Conservation (phyloP, 2,888 invertebrate species). For the Nomada goodeniana region DNA sequence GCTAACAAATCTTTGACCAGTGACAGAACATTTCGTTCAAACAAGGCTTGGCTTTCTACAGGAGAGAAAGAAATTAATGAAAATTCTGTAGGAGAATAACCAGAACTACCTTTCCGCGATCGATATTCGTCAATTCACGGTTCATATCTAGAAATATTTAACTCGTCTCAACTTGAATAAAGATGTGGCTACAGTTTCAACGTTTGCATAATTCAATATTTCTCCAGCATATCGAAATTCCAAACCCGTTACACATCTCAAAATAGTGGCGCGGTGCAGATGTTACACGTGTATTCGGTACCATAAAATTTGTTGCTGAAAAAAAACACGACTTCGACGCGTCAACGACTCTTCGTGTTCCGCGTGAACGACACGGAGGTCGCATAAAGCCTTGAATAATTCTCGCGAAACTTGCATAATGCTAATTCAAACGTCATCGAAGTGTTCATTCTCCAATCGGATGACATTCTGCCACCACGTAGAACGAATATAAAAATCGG, state of each 20-base stretch:
- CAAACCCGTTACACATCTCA: neutral
- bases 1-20: too few species aligned
- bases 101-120: neutral
- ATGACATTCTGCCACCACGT: too few species aligned
- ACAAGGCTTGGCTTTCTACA: too few species aligned
- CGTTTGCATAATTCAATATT: conserved; percentile 10
- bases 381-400: neutral
- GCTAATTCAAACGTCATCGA: too few species aligned
- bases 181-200: neutral
- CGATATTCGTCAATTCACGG: too few species aligned
- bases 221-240: neutral
- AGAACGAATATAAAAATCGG: neutral
- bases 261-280: neutral
- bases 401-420: neutral
- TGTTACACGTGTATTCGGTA: neutral
- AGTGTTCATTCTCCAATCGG: neutral
- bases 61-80: too few species aligned
- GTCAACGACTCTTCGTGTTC: neutral
- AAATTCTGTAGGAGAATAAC: too few species aligned
- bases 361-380: neutral
- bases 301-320: neutral
- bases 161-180: neutral
- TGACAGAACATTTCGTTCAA: too few species aligned
- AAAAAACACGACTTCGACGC: neutral
- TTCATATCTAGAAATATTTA: neutral